A percentile compares a stretch with the other conserved stretches of the same genome.
Conservation (phyloP, 1,140 invertebrate genomes). For the Procambarus virginalis region DNA sequence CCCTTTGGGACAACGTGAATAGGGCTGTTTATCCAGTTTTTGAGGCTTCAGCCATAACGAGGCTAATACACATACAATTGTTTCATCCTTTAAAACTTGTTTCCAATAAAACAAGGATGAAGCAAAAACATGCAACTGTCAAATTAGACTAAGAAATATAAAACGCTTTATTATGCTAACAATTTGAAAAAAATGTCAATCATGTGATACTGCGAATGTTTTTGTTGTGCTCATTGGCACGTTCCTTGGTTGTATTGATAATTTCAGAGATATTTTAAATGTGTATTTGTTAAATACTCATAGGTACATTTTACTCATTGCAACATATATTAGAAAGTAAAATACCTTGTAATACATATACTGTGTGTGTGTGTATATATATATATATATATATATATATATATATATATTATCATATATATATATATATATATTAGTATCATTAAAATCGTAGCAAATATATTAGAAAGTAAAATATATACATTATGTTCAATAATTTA, state of each 20-base stretch:
- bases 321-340: no score
- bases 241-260: not conserved
- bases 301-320: no score
- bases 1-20: no score
- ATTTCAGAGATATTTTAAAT: not conserved
- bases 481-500: not conserved
- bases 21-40: not conserved
- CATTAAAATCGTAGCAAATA: not conserved
- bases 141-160: not conserved
- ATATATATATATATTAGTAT: constrained; percentile 16
- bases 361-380: not conserved
- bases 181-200: not conserved
- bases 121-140: not conserved
- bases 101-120: not conserved
- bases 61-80: not conserved
- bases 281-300: not conserved
- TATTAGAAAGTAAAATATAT: not conserved
- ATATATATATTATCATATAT: not conserved
- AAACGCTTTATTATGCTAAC: no score
- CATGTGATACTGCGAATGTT: not conserved
- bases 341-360: no score
- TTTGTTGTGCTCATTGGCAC: not conserved
- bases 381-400: not conserved
- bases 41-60: not conserved
- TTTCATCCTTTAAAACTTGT: not conserved